Conservation (phyloP, 2,888 invertebrate genomes). For the Ennomos quercinarius region DNA sequence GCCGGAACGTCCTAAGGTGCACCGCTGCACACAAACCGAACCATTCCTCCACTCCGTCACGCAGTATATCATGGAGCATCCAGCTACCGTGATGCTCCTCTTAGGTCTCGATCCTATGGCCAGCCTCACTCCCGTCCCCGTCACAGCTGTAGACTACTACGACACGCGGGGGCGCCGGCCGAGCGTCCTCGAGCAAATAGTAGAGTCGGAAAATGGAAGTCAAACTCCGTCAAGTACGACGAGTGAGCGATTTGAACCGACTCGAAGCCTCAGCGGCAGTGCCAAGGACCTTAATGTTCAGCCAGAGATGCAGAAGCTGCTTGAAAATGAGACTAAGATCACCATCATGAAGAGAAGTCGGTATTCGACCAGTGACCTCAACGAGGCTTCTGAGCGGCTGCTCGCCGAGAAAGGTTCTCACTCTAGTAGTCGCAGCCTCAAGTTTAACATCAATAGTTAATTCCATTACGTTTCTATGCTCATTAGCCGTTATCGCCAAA, state of each 20-base stretch:
- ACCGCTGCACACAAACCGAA: slow-evolving; percentile 87
- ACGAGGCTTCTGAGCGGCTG: slow-evolving; percentile 84
- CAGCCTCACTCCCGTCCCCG: slow-evolving; percentile 68
- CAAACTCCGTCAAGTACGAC: slow-evolving; percentile 75
- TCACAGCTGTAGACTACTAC: slow-evolving; percentile 78
- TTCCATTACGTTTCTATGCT: slow-evolving; percentile 66
- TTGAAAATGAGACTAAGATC: slow-evolving; percentile 65
- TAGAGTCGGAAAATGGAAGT: slow-evolving; percentile 76
- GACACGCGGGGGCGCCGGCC: slow-evolving; percentile 71
- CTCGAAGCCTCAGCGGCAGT: slow-evolving; percentile 67
- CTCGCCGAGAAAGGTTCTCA: slow-evolving; percentile 84
- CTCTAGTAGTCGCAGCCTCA: slow-evolving; percentile 88
- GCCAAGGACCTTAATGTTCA: slow-evolving; percentile 61
- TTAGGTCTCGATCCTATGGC: slow-evolving; percentile 89
- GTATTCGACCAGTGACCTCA: slow-evolving; percentile 89
- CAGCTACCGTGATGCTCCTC: slow-evolving; percentile 89
- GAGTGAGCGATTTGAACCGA: slow-evolving; percentile 68
- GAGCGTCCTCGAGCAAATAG: slow-evolving; percentile 76
- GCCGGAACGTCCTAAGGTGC: slow-evolving; percentile 71
- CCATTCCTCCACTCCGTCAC: slow-evolving; percentile 86
- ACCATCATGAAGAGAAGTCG: slow-evolving; percentile 80
- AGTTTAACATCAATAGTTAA: slow-evolving; percentile 83
- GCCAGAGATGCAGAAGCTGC: slow-evolving; percentile 67
- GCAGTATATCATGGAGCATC: slow-evolving; percentile 89
- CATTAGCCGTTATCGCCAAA: slow-evolving; percentile 55